Percentiles rank a stretch among this genome's conserved stretches.
phyloP scores from a whole-genome alignment of 2,113 vertebrate species.

The Puffinus mauretanicus region DNA sequence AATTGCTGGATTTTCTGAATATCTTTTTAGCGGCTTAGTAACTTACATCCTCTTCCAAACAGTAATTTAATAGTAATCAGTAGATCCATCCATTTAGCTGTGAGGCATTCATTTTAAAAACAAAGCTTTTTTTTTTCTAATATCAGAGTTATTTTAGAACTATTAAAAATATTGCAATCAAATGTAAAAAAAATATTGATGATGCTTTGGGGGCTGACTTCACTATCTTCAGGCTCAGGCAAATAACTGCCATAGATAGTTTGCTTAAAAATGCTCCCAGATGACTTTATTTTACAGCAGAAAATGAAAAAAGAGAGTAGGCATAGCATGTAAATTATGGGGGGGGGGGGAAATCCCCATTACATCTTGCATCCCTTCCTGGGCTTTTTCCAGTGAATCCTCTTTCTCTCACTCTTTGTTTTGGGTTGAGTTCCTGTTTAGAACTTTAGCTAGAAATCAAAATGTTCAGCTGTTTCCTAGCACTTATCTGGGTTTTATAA shows the following conservation, averaged over 20 bases:
- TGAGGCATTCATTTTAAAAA: background rate
- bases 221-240: background rate
- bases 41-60: background rate
- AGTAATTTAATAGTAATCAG: background rate
- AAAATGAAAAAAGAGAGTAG: background rate
- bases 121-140: background rate
- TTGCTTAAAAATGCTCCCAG: background rate
- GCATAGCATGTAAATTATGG: background rate
- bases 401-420: background rate
- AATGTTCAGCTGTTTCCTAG: background rate
- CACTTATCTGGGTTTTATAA: background rate
- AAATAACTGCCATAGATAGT: background rate
- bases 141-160: background rate
- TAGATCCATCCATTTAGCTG: background rate
- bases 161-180: background rate
- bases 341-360: background rate
- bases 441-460: background rate
- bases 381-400: background rate
- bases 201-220: background rate
- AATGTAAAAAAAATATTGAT: background rate
- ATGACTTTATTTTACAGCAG: background rate
- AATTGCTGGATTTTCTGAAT: constrained; percentile 37
- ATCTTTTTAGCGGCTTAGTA: constrained; percentile 27
- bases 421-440: background rate
- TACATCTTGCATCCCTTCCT: background rate